Base-by-base conservation (phyloP, 1,140 invertebrate species). In the Zaprionus africanus region DNA sequence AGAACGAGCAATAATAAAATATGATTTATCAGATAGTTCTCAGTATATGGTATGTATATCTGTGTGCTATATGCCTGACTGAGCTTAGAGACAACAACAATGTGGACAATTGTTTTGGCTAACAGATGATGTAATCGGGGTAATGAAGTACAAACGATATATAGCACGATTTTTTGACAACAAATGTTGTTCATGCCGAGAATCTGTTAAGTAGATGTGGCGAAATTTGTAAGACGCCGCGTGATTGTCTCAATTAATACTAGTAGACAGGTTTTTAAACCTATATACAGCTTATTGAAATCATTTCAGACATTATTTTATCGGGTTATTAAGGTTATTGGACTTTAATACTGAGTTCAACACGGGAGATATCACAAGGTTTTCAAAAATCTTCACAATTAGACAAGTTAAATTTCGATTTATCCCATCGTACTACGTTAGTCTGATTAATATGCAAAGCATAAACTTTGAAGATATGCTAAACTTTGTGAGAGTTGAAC, bases 111-210 rank as follows among this genome's bases (percentile, higher is more conserved):
- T 73, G 64, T 73, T 59, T 51, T 51, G 34, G 26, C 22, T 31
- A 26, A n/a, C 53, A 24, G 71, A 68, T 73, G 71, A 73, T 73
- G 71, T 73, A 73, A 73, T 73, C 43, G n/a, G 13, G n/a, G 43
- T n/a, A 41, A 56, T 49, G 22, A 22, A 51, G 1, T 51, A 51
- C 19, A 24, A 5, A 51, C 19, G 31, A 51, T 24, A 51, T 13
- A 51, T 13, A 24, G 19, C 6, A 19, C 7, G 2, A 17, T 22
- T 5, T n/a, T 17, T 49, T 1, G 17, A 49, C 7, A 15, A 19
- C 46, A 19, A 19, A 34, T 34, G 9, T 5, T 49, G 46, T 49
- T 49, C 46, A n/a, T 7, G 46, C n/a, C 4, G 46, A 49, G 17
- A 49, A 49, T 49, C 46, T 5, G 15, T 41, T 41, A 41, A 41